A percentile compares a stretch with the other conserved stretches of the same genome.
Evolutionary conservation across 2,888 invertebrate species (phyloP).

Genomic region (Habrosyne pyritoides): DNA sequence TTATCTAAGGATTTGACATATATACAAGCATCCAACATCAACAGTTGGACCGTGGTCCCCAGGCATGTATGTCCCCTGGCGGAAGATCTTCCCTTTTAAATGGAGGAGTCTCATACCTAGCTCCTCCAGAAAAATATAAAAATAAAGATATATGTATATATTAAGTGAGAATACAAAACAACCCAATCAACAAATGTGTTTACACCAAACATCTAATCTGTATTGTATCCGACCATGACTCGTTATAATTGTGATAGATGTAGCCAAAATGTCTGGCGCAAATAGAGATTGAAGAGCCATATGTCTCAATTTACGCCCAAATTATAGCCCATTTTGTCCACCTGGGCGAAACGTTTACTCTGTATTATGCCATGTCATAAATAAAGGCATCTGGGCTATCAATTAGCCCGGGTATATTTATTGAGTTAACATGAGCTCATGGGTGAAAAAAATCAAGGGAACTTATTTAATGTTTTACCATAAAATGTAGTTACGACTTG

Average conservation of each 20-base stretch:
- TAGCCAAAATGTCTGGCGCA: neutral
- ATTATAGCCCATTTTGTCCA: neutral
- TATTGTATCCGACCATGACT: neutral
- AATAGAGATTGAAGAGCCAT: slow-evolving; percentile 6
- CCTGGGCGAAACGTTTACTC: neutral
- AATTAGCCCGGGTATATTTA: neutral
- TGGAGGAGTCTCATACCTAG: too few species aligned
- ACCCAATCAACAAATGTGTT: neutral
- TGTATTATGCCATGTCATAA: neutral
- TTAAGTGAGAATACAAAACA: neutral
- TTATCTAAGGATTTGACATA: too few species aligned
- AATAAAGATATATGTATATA: neutral
- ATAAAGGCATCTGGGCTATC: neutral
- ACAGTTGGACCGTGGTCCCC: too few species aligned
- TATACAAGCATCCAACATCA: too few species aligned
- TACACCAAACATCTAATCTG: neutral
- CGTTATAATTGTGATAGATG: neutral
- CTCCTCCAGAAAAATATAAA: neutral
- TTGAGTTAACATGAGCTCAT: neutral
- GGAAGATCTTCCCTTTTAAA: too few species aligned
- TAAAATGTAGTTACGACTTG: too few species aligned
- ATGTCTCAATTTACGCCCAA: neutral
- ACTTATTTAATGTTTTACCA: too few species aligned
- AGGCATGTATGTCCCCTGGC: too few species aligned
- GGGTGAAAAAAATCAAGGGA: too few species aligned